phyloP scores from a whole-genome alignment of 2,888 invertebrate species.

The Idaea dimidiata region DNA sequence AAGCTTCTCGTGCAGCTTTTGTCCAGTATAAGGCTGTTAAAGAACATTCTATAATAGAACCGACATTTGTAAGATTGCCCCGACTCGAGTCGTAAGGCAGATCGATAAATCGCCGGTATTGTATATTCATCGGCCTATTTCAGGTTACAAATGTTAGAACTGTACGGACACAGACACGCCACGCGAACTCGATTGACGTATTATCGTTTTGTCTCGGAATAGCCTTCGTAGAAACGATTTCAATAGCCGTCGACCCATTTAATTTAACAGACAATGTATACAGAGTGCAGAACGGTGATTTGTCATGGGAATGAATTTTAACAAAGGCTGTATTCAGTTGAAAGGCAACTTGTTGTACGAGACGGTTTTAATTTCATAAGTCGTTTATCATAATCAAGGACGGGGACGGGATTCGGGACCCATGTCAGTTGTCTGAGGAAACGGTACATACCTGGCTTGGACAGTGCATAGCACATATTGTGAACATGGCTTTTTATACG shows the following conservation, averaged over 20 bases:
- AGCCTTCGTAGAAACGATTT: slow-evolving; percentile 69
- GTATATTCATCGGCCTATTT: slow-evolving; percentile 67
- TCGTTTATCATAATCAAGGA: slow-evolving; percentile 80
- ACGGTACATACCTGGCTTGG: slow-evolving; percentile 71
- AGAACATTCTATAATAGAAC: slow-evolving; percentile 51
- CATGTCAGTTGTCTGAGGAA: slow-evolving; percentile 77
- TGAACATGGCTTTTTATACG: slow-evolving; percentile 44
- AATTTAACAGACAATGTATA: slow-evolving; percentile 73
- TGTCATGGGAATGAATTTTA: slow-evolving; percentile 78
- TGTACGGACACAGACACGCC: slow-evolving; percentile 62
- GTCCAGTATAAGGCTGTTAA: slow-evolving; percentile 47
- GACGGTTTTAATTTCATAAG: slow-evolving; percentile 81
- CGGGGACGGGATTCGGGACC: slow-evolving; percentile 51
- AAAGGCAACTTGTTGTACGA: slow-evolving; percentile 77
- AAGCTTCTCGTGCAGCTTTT: slow-evolving; percentile 43
- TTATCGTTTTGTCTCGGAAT: slow-evolving; percentile 68
- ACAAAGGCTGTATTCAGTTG: slow-evolving; percentile 77
- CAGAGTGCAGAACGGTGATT: slow-evolving; percentile 71
- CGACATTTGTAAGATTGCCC: slow-evolving; percentile 58
- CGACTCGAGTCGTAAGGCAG: slow-evolving; percentile 44
- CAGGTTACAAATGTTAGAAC: slow-evolving; percentile 48
- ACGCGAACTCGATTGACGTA: slow-evolving; percentile 66
- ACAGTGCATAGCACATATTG: slow-evolving; percentile 55
- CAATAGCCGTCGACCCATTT: slow-evolving; percentile 68
- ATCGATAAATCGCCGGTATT: slow-evolving; percentile 58